These are phyloP conservation scores for Urophycis tenuis DNA, from an alignment of 2,797 vertebrate genomes.

Conservation along the genomic window DNA sequence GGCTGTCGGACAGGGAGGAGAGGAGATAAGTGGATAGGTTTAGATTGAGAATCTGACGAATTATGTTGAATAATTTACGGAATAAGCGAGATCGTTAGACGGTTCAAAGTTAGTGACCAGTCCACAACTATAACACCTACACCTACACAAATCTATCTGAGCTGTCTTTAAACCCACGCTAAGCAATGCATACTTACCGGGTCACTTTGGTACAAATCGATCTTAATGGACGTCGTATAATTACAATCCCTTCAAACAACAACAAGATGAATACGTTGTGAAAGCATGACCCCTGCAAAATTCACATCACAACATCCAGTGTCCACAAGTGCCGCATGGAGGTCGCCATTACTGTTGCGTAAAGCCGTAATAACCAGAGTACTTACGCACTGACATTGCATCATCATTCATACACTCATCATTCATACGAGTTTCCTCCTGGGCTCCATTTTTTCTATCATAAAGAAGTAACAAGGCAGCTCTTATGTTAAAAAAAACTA, in stretches of 20 bases:
- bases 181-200: not conserved
- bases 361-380: constrained; percentile 46
- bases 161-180: not conserved
- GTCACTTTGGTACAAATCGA: not conserved
- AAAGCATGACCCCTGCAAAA: not conserved
- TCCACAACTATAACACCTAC: not conserved
- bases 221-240: not conserved
- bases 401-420: constrained; percentile 1
- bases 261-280: no score
- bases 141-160: not conserved
- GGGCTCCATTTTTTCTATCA: not conserved
- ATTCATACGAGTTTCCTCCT: not conserved
- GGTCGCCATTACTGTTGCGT: constrained; percentile 58
- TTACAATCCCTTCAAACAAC: not conserved
- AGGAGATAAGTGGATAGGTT: not conserved
- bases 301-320: not conserved
- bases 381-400: constrained; percentile 39
- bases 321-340: constrained; percentile 23
- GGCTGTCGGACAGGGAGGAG: constrained; percentile 33
- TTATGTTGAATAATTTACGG: no score
- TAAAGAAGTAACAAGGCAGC: not conserved
- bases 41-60: not conserved
- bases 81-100: no score
- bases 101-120: not conserved
- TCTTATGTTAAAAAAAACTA: not conserved